Conservation (phyloP, 35 echinoderm and acorn worm species). For the Diadema setosum region DNA sequence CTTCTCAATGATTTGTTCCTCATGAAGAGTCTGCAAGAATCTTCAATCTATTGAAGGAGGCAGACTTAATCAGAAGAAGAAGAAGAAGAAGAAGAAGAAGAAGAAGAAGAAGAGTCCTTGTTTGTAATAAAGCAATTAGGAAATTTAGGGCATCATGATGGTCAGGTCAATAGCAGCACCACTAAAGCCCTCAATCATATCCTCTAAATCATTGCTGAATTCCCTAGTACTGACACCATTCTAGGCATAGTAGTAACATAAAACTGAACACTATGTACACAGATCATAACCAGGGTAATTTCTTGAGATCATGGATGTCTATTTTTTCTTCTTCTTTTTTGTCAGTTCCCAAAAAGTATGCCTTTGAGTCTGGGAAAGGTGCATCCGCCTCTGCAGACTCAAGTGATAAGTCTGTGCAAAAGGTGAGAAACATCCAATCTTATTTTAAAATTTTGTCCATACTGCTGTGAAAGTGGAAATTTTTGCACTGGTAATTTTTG, state of each 20-base stretch:
- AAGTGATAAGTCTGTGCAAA: slow-evolving; percentile 38
- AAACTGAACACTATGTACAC: not conserved
- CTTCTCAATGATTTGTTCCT: no score
- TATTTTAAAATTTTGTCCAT: not conserved
- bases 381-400: not conserved
- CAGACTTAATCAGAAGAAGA: no score
- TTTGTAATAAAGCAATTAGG: no score
- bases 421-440: not conserved
- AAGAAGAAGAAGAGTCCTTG: no score
- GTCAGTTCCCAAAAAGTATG: slow-evolving; percentile 69
- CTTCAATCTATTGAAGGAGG: no score
- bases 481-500: not conserved
- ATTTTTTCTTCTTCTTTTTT: not conserved
- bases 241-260: not conserved
- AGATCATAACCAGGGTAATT: not conserved
- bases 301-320: not conserved
- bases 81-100: no score
- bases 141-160: no score
- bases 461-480: not conserved
- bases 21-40: no score
- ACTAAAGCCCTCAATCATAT: not conserved
- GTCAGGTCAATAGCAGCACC: no score
- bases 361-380: slow-evolving; percentile 28
- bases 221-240: not conserved
- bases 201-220: not conserved